Evolutionary conservation across 1,140 invertebrate species (phyloP), one percentile per base, ranked within the genome.

Genomic region (Hycleus phaleratus): DNA sequence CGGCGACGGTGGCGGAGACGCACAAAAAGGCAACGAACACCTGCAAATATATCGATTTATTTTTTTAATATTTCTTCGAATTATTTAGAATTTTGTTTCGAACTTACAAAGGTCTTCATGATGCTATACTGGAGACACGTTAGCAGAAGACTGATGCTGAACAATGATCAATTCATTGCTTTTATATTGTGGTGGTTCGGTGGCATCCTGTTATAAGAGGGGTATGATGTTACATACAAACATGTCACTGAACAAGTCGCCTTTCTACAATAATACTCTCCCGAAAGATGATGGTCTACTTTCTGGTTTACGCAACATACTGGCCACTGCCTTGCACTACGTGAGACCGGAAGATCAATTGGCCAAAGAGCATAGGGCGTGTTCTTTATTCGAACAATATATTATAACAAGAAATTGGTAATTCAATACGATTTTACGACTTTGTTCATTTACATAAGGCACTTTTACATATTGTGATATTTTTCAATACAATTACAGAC

Each of bases 121-220:
- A 56, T 67, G 65, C 65, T 61, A 47, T 49, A 39, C 54, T 62
- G 32, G 53, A 54, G 44, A 48, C 45, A 12, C 48, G 46, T 40
- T 51, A 65, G 65, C 63, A 63, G 65, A 67, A 61, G 62, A 67
- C 62, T 67, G 65, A 57, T 67, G 53, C 56, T 32, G 32, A 32
- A 32, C 32, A 32, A 32, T 32, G 32, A 32, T 32, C 32, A 32
- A 32, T 32, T 32, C 32, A 32, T 32, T 4, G 32, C 7, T 5
- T 32, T 32, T 32, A 32, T 32, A 32, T 32, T 32, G 32, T 18
- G 32, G 32, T 32, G 32, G 32, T 32, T 32, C 32, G 4, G 32
- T 32, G 32, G 32, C 32, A 32, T 32, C 32, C 7, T 32, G 32
- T 7, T 7, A 5, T 32, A 32, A 32, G 32, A 32, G 32, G 32